Evolutionary conservation across 1,140 invertebrate genomes (phyloP).

Genomic region (Maniola jurtina): DNA sequence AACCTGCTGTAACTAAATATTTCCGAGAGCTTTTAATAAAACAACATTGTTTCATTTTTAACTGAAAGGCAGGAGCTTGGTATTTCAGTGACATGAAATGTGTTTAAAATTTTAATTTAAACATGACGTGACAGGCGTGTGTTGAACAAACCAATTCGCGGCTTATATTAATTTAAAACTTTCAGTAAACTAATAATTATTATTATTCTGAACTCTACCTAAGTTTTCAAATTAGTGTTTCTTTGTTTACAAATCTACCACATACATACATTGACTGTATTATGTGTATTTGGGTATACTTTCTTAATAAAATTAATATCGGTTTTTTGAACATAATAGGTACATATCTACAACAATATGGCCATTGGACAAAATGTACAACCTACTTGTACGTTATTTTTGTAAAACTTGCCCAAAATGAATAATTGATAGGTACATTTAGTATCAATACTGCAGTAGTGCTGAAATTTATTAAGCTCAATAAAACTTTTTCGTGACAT

Average conservation of each 20-base stretch:
- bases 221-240: conserved; percentile 1
- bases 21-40: background rate
- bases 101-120: conserved; percentile 22
- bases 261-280: background rate
- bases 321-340: background rate
- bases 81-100: conserved; percentile 10
- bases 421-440: no score
- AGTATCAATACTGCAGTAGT: no score
- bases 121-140: conserved; percentile 19
- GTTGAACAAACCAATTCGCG: conserved; percentile 24
- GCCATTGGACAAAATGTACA: no score
- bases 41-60: background rate
- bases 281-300: background rate
- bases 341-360: no score
- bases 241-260: background rate
- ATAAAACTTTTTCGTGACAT: no score
- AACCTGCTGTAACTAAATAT: background rate
- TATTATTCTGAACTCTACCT: conserved; percentile 1
- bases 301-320: background rate
- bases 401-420: no score
- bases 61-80: conserved; percentile 13
- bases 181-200: conserved; percentile 18
- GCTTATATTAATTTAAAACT: conserved; percentile 25
- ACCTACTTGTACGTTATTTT: no score
- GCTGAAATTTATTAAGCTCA: no score